Conservation (phyloP, 1,140 invertebrate species). For the Drosophila sechellia region DNA sequence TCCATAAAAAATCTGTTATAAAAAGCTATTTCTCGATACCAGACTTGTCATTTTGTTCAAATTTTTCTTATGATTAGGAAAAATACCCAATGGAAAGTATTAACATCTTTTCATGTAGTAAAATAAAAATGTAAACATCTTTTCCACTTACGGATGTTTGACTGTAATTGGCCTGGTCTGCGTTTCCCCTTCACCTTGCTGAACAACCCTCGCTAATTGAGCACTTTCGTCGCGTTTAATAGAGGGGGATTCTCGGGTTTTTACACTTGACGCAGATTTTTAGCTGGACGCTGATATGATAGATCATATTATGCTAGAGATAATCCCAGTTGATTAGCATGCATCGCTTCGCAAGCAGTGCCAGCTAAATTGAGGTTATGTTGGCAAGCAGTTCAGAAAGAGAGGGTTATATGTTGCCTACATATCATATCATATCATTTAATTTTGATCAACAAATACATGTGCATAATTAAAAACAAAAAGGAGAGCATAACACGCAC, state of each 20-base stretch:
- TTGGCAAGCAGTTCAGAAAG: background rate
- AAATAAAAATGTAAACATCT: background rate
- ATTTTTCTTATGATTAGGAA: too few relatives aligned
- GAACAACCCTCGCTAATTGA: conserved; percentile 61
- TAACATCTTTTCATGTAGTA: too few relatives aligned
- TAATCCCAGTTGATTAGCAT: conserved; percentile 57
- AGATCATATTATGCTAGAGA: conserved; percentile 11
- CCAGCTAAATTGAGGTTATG: conserved; percentile 5
- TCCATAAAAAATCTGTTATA: too few relatives aligned
- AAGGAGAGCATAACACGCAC: conserved; percentile 47
- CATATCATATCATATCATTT: too few relatives aligned
- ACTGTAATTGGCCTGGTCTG: conserved; percentile 30
- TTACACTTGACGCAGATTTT: conserved; percentile 37
- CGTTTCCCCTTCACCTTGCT: conserved; percentile 21
- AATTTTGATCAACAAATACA: conserved; percentile 46
- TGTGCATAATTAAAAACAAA: conserved; percentile 72
- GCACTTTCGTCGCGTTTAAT: conserved; percentile 66
- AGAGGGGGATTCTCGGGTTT: conserved; percentile 19
- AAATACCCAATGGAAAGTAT: too few relatives aligned
- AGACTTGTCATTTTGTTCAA: too few relatives aligned
- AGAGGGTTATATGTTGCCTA: conserved; percentile 1
- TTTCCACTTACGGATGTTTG: conserved; percentile 7
- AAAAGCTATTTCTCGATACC: background rate
- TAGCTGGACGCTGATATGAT: background rate
- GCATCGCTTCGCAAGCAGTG: conserved; percentile 41